These are phyloP conservation scores for Cryptotermes secundus DNA, from an alignment of 1,140 invertebrate species.

Conservation along the genomic window DNA sequence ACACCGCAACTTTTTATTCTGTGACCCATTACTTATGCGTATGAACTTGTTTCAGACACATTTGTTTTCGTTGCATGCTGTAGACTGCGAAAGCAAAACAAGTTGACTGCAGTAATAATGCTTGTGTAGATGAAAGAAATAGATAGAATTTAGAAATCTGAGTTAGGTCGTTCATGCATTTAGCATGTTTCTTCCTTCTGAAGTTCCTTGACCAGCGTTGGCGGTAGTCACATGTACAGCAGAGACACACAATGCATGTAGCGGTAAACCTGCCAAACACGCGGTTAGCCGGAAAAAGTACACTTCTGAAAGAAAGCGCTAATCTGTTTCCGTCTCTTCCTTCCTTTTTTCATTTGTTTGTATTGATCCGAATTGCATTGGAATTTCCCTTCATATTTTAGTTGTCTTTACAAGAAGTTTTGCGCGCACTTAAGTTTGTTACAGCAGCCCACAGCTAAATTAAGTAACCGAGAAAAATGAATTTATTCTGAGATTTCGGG, in stretches of 20 bases:
- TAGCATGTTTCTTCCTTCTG: background rate
- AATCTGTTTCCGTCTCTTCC: background rate
- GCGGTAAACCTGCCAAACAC: background rate
- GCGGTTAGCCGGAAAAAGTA: background rate
- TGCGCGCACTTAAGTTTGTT: too few relatives aligned
- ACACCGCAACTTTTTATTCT: too few relatives aligned
- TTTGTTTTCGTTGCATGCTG: background rate
- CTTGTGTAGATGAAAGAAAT: background rate
- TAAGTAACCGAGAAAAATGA: too few relatives aligned
- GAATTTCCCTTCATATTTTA: too few relatives aligned
- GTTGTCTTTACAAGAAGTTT: too few relatives aligned
- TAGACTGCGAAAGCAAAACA: background rate
- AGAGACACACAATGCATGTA: background rate
- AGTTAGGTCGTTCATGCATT: background rate
- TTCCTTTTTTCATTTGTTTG: background rate
- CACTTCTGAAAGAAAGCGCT: background rate
- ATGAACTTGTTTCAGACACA: too few relatives aligned
- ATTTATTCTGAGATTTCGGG: too few relatives aligned
- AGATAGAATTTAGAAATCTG: background rate
- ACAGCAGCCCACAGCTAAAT: too few relatives aligned
- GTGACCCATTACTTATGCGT: too few relatives aligned
- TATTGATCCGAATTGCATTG: too few relatives aligned
- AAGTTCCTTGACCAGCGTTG: constrained; percentile 7
- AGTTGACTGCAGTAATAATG: background rate
- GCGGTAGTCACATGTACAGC: background rate